These are phyloP conservation scores for Drosophila atripex DNA, from an alignment of 2,888 invertebrate species.

Conservation along the genomic window DNA sequence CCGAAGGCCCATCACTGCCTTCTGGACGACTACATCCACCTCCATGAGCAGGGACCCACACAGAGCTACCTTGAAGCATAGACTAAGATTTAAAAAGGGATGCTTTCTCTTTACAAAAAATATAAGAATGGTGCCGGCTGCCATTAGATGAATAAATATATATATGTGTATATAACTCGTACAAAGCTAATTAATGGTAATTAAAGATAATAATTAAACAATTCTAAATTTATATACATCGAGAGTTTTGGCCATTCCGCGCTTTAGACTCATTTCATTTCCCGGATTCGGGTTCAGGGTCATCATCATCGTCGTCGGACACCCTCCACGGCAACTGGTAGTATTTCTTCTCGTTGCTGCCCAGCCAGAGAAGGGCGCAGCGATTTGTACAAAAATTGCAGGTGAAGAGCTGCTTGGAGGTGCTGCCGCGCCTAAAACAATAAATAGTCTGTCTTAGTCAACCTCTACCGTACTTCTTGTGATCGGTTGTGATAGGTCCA, in stretches of 20 bases:
- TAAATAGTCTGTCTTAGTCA: background rate
- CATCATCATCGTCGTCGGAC: constrained; percentile 69
- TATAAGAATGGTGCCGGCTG: constrained; percentile 51
- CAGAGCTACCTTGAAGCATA: constrained; percentile 48
- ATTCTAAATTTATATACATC: constrained; percentile 54
- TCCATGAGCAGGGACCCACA: constrained; percentile 55
- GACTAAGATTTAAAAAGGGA: background rate
- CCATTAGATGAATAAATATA: constrained; percentile 34
- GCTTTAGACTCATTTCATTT: constrained; percentile 3
- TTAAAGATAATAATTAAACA: constrained; percentile 43
- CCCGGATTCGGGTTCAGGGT: constrained; percentile 30
- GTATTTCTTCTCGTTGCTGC: constrained; percentile 78
- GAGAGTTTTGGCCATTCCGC: background rate
- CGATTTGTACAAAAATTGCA: constrained; percentile 82
- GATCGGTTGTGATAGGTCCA: constrained; percentile 36
- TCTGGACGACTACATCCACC: constrained; percentile 65
- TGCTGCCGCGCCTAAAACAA: constrained; percentile 76
- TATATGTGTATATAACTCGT: constrained; percentile 63
- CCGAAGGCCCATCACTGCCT: constrained; percentile 57
- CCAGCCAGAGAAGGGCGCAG: constrained; percentile 80
- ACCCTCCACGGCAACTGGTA: constrained; percentile 81
- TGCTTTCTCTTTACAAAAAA: constrained; percentile 33
- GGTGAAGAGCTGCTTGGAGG: constrained; percentile 81
- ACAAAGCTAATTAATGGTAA: constrained; percentile 61
- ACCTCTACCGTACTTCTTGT: constrained; percentile 27